These are phyloP conservation scores for Penaeus japonicus DNA, from an alignment of 1,140 invertebrate species.

Conservation along the genomic window DNA sequence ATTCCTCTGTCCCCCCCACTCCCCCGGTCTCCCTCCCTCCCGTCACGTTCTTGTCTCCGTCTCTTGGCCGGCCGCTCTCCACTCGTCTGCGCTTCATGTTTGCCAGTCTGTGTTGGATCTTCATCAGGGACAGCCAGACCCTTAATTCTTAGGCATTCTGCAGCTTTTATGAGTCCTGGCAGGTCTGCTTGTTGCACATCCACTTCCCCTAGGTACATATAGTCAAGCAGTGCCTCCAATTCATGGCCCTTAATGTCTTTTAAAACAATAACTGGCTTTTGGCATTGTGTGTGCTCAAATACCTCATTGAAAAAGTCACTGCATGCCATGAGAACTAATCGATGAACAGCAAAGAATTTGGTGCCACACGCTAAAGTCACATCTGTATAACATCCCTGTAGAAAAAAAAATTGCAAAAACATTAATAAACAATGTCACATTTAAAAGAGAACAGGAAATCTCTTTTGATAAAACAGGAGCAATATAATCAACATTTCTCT, in stretches of 20 bases:
- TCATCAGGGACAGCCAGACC: conserved; percentile 26
- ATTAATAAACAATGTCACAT: neutral
- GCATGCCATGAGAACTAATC: conserved; percentile 26
- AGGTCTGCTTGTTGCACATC: conserved; percentile 26
- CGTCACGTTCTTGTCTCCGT: neutral
- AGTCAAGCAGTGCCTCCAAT: conserved; percentile 16
- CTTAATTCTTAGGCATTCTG: conserved; percentile 20
- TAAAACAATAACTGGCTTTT: conserved; percentile 22
- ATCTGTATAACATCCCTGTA: conserved; percentile 28
- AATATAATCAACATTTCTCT: no score
- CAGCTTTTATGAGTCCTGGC: conserved; percentile 26
- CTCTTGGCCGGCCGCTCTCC: conserved; percentile 1
- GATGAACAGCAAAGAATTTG: conserved; percentile 30
- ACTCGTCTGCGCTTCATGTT: neutral
- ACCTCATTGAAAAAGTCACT: conserved; percentile 30
- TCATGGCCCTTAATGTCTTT: conserved; percentile 25
- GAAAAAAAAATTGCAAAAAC: neutral
- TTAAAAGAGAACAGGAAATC: no score
- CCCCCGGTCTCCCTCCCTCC: conserved; percentile 10
- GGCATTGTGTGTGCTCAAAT: conserved; percentile 25
- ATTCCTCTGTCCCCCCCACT: neutral
- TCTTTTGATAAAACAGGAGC: no score
- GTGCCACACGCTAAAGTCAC: conserved; percentile 18
- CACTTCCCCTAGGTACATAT: conserved; percentile 36
- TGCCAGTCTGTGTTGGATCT: neutral